Conservation (phyloP, 2,113 vertebrate genomes). For the Sturnus vulgaris region DNA sequence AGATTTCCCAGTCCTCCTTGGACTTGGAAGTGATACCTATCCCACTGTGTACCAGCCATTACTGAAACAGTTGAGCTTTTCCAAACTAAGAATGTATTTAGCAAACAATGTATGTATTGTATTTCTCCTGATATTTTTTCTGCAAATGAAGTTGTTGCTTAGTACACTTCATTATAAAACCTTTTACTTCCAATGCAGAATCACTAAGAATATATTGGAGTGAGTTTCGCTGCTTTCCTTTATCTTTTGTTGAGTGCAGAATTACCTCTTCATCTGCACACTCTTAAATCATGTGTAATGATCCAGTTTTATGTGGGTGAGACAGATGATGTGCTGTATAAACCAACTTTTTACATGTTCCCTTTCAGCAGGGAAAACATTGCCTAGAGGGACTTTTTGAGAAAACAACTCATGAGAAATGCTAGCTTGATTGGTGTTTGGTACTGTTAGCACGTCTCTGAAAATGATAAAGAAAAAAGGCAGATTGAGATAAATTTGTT, state of each 20-base stretch:
- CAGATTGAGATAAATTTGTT: neutral
- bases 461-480: neutral
- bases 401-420: neutral
- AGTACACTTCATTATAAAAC: neutral
- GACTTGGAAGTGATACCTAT: neutral
- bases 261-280: neutral
- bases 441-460: neutral
- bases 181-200: neutral
- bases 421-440: neutral
- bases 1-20: neutral
- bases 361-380: neutral
- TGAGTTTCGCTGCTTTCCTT: neutral
- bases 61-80: neutral
- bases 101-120: neutral
- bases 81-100: neutral
- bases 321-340: neutral
- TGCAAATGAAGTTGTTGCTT: neutral
- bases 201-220: neutral
- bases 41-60: neutral
- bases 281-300: neutral
- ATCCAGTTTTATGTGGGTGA: neutral
- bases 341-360: neutral
- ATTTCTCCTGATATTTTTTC: neutral
- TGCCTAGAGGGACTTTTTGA: neutral
- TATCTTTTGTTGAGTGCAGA: neutral